A percentile compares a stretch with the other conserved stretches of the same genome.
Evolutionary conservation across 30 jellyfish, hydroid and myxozoan species (phyloP).

Genomic region (Chrysaora quinquecirrha): DNA sequence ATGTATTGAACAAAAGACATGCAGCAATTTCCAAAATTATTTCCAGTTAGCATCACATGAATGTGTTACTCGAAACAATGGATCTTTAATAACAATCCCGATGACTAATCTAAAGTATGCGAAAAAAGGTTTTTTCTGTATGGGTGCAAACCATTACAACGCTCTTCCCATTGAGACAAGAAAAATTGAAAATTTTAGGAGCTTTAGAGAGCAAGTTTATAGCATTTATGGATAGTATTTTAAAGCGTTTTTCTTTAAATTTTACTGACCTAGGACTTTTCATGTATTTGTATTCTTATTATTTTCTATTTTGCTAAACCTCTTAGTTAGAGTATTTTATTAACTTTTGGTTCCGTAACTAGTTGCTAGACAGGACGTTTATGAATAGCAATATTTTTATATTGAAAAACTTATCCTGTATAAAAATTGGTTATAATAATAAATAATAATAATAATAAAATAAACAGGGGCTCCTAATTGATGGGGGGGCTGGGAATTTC

Average conservation of each 20-base stretch:
- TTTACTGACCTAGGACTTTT: neutral
- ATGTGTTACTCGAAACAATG: conserved; percentile 29
- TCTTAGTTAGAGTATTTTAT: conserved; percentile 11
- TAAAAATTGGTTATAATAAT: conserved; percentile 8
- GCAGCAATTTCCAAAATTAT: conserved; percentile 36
- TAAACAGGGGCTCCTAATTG: no score
- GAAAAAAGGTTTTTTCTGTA: conserved; percentile 30
- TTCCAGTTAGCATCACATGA: conserved; percentile 36
- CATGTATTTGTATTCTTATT: conserved; percentile 10
- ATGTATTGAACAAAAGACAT: conserved; percentile 35
- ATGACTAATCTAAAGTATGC: conserved; percentile 37
- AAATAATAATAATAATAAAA: conserved; percentile 1
- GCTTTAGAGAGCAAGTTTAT: conserved; percentile 2
- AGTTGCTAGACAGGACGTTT: conserved; percentile 13
- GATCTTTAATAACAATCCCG: conserved; percentile 21
- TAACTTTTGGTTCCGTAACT: conserved; percentile 5
- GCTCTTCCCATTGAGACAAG: conserved; percentile 32
- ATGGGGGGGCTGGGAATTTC: no score
- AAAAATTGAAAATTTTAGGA: conserved; percentile 6
- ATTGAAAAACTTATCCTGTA: conserved; percentile 17
- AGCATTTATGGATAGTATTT: conserved; percentile 4
- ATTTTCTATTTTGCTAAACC: conserved; percentile 1
- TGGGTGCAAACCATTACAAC: conserved; percentile 44
- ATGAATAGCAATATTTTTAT: conserved; percentile 9
- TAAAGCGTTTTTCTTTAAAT: conserved; percentile 4